phyloP scores from a whole-genome alignment of 2,888 invertebrate species.

The Rotaria sp. region DNA sequence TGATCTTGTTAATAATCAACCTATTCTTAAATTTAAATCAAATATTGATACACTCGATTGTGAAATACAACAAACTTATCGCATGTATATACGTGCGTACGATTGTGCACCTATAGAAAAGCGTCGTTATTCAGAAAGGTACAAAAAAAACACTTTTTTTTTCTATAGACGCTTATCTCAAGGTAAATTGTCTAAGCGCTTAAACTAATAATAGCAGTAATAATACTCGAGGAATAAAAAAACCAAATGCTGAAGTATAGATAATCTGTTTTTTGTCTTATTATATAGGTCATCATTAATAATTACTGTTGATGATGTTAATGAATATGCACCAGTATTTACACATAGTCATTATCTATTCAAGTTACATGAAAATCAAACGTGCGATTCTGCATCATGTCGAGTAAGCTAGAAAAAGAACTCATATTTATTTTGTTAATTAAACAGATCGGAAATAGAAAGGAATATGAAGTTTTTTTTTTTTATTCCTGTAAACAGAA shows the following conservation, averaged over 20 bases:
- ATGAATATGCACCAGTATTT: constrained; percentile 24
- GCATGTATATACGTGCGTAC: background rate
- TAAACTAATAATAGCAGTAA: background rate
- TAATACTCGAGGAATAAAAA: background rate
- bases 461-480: background rate
- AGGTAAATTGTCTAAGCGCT: background rate
- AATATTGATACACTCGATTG: background rate
- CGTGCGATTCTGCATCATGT: background rate
- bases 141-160: background rate
- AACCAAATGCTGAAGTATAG: background rate
- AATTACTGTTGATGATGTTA: constrained; percentile 11
- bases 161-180: background rate
- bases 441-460: background rate
- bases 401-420: background rate
- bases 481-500: too few relatives aligned
- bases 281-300: background rate
- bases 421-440: background rate
- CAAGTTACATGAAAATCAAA: constrained; percentile 15
- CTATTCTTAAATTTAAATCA: background rate
- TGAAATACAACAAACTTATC: background rate
- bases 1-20: background rate
- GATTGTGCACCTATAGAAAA: background rate
- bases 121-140: constrained; percentile 26
- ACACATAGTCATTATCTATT: background rate
- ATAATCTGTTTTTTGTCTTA: background rate